Base-by-base conservation (phyloP, 2,888 invertebrate genomes). In the Stomorhina lunata region DNA sequence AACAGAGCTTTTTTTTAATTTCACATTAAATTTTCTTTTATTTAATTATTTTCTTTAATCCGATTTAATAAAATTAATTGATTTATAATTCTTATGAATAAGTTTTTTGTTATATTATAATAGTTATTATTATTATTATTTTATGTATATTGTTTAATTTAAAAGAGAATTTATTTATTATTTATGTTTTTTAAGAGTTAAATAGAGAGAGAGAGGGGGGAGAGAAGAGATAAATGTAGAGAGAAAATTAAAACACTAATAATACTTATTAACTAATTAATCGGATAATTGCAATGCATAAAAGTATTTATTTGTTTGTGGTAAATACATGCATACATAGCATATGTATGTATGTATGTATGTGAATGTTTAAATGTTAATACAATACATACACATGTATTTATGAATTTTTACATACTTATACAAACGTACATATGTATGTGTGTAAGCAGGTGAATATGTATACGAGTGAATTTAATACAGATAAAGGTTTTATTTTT, bases 51-150 rank as follows among this genome's bases (percentile, higher is more conserved):
- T 45, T 55, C 22, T 81, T 75, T 79, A 79, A 75, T 82, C 65
- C 63, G 65, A 76, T 79, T 79, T 76, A 82, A 82, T 82, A 82
- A 79, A 82, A 82, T 82, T 79, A 82, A 82, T 82, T 82, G 79
- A 82, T 79, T 79, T 82, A 81, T 79, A 77, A 61, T 78, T 78
- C 81, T 79, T 82, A 82, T 66, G 6, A 59, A 37, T 79, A 76
- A 71, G 66, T 79, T 76, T 73, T 59, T 15, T 53, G 25, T 75
- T 20, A 59, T 73, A 22, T 53, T 68, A n/a, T 50, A 27, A 37
- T 48, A 27, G 57, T 80, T 25, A 29, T 40, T 66, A 34, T 75
- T 50, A 34, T 40, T 34, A 10, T 43, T 65, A 32, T 68, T 15
- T 68, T 20, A 40, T 69, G 1, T 7, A 25, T 80, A 27, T 68